Percentiles rank a stretch among this genome's conserved stretches.
phyloP scores from a whole-genome alignment of 2,113 vertebrate species.

The Oryzias javanicus region DNA sequence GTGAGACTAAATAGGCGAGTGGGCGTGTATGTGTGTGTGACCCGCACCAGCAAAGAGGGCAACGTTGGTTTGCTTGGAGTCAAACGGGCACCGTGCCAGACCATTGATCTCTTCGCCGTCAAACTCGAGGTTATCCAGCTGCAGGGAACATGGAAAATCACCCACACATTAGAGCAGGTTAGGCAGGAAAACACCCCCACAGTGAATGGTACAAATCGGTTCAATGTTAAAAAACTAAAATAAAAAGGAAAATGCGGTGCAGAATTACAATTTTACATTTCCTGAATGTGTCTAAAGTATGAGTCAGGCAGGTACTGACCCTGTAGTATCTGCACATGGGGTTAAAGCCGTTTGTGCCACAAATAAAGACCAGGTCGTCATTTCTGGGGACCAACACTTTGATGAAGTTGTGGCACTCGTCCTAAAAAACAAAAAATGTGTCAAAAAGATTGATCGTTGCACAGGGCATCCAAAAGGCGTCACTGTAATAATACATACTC shows the following conservation, averaged over 20 bases:
- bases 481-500: conserved; percentile 76
- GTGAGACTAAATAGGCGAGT: conserved; percentile 23
- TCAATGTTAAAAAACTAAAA: not conserved
- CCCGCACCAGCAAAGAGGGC: conserved; percentile 96
- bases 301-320: conserved; percentile 74
- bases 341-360: conserved; percentile 97
- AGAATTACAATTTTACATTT: conserved; percentile 1
- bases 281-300: conserved; percentile 1
- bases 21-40: conserved; percentile 35
- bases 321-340: conserved; percentile 98
- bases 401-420: conserved; percentile 99
- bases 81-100: conserved; percentile 97
- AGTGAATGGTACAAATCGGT: conserved; percentile 12
- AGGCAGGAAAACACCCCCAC: conserved; percentile 12
- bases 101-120: conserved; percentile 99
- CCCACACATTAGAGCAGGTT: conserved; percentile 41
- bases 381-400: conserved; percentile 98
- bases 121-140: conserved; percentile 98
- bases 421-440: conserved; percentile 73
- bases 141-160: conserved; percentile 70
- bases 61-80: conserved; percentile 98
- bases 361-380: conserved; percentile 96
- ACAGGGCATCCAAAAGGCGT: not conserved
- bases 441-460: conserved; percentile 1
- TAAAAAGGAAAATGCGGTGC: not conserved